Base-by-base conservation (phyloP, 2,113 vertebrate genomes). In the Cacatua alba region DNA sequence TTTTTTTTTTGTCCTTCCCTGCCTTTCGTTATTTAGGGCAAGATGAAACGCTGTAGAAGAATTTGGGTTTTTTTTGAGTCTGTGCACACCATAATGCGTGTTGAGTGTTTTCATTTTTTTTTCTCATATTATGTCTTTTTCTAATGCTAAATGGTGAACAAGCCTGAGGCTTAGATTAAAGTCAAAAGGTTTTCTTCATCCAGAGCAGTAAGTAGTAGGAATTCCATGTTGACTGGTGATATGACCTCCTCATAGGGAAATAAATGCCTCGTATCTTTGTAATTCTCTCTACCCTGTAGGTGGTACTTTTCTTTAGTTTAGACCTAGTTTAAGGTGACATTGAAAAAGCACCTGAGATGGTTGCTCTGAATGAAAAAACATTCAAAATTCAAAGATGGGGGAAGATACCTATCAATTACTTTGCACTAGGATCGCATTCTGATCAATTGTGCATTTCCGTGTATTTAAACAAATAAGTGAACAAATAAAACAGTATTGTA, bases 121-220 rank as follows among this genome's bases (percentile, higher is more conserved):
- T n/a, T 59, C 55, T n/a, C 23, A 13, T 67, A n/a, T 83, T 57
- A 78, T 70, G 6, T 76, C 23, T 74, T 94, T 71, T 86, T 90
- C 35, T 76, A 51, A 44, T 92, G 44, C 17, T 92, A 90, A 86
- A 67, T 48, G 33, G 3, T 79, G 75, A 94, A 85, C 46, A 95
- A 90, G 65, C 82, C 92, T 76, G 59, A 77, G 85, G 94, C 79
- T 79, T 46, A 28, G 28, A 94, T 69, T 48, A 39, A 75, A 94
- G 92, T 89, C 70, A 69, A 92, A 97, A 92, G 70, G 51, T 63
- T 80, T 93, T 80, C 53, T 79, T 86, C 46, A 75, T 94, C 31
- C 69, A 62, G 29, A 64, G 35, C 39, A 68, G 31, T 51, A 29
- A 51, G 18, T 60, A 64, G 26, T 37, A 80, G 55, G 31, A 94